Evolutionary conservation across 1,140 invertebrate species (phyloP), one percentile per base, ranked within the genome.

Genomic region (Rhopalosiphum padi): DNA sequence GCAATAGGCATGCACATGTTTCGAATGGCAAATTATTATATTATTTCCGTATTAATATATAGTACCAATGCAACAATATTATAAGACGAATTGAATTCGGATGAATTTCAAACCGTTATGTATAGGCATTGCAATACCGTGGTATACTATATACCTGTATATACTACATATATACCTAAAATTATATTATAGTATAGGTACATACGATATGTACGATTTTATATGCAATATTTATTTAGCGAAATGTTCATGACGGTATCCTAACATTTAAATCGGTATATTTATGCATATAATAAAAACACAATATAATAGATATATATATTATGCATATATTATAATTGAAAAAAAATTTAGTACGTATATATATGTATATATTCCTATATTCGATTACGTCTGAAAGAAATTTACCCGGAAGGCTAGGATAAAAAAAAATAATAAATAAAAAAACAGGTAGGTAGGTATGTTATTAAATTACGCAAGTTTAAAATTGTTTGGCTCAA

Each of bases 91-190:
- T 86, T 41, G 85, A 86, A 46, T 46, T 86, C 25, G 85, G 41
- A 86, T 46, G 15, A n/a, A 86, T 86, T 86, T n/a, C 48, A n/a
- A 86, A 46, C 85, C 37, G 85, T 86, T 86, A 86, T 85, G 41
- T 11, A 37, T 11, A 37, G 82, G 22, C 2, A 83, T 86, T 86
- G 48, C 48, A 18, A 51, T 51, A 51, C 48, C 15, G 15, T 51
- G 41, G 4, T 30, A 25, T 30, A 86, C 11, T 46, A 18, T 85
- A 43, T 23, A 5, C 4, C 77, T 30, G 25, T n/a, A 30, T 60
- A 60, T 77, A 18, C 30, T 68, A 30, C 11, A 4, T 68, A 30
- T 25, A 15, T 18, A n/a, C 5, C 30, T n/a, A 51, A 21, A 68
- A n/a, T 77, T n/a, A 18, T 77, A n/a, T 77, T 18, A 77, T 77